phyloP scores from a whole-genome alignment of 1,140 invertebrate genomes.

The Protaetia brevitarsis region DNA sequence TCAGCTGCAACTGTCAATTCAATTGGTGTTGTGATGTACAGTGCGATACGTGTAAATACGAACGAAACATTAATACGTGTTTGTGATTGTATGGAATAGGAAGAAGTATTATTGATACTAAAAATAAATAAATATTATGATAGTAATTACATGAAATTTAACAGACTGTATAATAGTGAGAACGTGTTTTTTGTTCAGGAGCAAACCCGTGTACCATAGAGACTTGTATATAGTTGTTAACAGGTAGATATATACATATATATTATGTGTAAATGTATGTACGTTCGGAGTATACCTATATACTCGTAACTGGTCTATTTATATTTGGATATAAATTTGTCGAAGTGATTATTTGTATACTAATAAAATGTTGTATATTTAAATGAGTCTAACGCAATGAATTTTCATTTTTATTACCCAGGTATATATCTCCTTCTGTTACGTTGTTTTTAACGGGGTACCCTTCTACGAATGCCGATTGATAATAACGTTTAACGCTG shows the following conservation, averaged over 20 bases:
- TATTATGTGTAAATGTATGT: no score
- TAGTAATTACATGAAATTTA: not conserved
- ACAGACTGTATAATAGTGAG: conserved; percentile 8
- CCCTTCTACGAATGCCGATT: conserved; percentile 2
- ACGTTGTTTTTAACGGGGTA: conserved; percentile 1
- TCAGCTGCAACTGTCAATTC: conserved; percentile 90
- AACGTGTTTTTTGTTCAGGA: not conserved
- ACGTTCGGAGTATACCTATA: conserved; percentile 13
- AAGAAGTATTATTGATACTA: no score
- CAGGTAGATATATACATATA: conserved; percentile 24
- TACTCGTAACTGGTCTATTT: conserved; percentile 24
- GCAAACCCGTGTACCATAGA: conserved; percentile 14
- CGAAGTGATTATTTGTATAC: conserved; percentile 22
- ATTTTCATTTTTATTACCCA: conserved; percentile 17
- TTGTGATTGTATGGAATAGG: conserved; percentile 26
- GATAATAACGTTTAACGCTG: conserved; percentile 11
- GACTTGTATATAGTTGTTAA: conserved; percentile 28
- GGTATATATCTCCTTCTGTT: conserved; percentile 14
- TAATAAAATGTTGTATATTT: conserved; percentile 28
- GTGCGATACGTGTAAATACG: conserved; percentile 79
- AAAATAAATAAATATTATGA: not conserved
- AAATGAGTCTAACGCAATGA: conserved; percentile 17
- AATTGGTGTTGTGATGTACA: conserved; percentile 93
- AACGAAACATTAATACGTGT: conserved; percentile 70
- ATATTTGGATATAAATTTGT: conserved; percentile 22